Evolutionary conservation across 2,113 vertebrate genomes (phyloP).

Genomic region (Ceyx margarethae): DNA sequence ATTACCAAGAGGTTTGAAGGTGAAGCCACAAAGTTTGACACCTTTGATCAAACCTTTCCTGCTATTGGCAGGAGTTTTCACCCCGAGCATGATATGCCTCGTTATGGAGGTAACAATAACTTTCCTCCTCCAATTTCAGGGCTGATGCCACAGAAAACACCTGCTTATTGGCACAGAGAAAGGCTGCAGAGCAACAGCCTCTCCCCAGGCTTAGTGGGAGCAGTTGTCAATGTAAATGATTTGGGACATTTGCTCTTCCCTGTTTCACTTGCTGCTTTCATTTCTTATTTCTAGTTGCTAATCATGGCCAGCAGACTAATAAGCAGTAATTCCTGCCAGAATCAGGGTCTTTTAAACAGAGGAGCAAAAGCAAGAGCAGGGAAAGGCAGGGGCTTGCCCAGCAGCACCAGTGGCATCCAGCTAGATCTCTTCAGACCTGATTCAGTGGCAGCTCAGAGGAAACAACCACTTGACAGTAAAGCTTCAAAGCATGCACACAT

Average conservation of each 20-base stretch:
- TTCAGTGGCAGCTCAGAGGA: background rate
- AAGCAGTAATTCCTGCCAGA: background rate
- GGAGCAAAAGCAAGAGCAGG: background rate
- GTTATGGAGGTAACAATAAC: background rate
- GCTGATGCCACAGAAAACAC: background rate
- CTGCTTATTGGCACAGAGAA: background rate
- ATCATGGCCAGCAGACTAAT: background rate
- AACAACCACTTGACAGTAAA: background rate
- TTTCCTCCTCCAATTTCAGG: background rate
- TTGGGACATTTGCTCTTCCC: background rate
- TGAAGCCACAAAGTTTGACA: slow-evolving; percentile 27
- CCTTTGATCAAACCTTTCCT: slow-evolving; percentile 31
- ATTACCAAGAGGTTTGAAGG: background rate
- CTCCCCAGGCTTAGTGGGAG: background rate
- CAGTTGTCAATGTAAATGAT: background rate
- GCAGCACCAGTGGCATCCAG: background rate
- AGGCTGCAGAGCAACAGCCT: background rate
- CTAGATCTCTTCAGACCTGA: background rate
- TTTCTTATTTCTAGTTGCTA: background rate
- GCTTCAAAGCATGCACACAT: background rate
- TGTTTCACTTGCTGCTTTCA: background rate
- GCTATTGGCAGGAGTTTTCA: background rate
- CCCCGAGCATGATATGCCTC: background rate
- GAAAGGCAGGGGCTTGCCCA: background rate
- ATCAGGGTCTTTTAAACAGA: background rate